A percentile compares a stretch with the other conserved stretches of the same genome.
Conservation (phyloP, 2,888 invertebrate species). For the Bellardia pandia region DNA sequence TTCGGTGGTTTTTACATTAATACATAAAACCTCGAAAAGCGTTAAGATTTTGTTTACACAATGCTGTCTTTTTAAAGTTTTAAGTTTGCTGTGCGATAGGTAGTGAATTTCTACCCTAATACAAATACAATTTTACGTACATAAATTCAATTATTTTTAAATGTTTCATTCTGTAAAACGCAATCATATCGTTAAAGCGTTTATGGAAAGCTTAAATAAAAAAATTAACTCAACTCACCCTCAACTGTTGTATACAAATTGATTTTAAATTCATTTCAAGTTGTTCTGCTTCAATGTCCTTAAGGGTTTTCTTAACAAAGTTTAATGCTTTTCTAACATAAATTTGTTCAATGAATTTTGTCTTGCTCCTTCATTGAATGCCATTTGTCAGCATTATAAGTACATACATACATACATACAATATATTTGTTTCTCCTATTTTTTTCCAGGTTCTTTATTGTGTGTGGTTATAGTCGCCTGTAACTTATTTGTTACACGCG, state of each 20-base stretch:
- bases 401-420: not conserved
- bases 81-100: too few species aligned
- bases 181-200: not conserved
- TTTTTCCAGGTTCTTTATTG: slow-evolving; percentile 87
- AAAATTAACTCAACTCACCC: slow-evolving; percentile 4
- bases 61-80: too few species aligned
- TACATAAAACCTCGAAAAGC: too few species aligned
- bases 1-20: too few species aligned
- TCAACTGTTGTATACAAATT: not conserved
- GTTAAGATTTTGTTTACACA: too few species aligned
- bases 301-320: not conserved
- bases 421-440: slow-evolving; percentile 59
- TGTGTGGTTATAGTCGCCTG: slow-evolving; percentile 91
- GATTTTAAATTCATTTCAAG: not conserved
- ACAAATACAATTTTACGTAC: too few species aligned
- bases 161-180: not conserved
- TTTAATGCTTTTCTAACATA: not conserved
- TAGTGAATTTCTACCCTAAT: too few species aligned
- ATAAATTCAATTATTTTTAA: too few species aligned
- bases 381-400: slow-evolving; percentile 39
- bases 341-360: slow-evolving; percentile 24
- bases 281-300: not conserved
- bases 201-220: not conserved
- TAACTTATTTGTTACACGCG: slow-evolving; percentile 92
- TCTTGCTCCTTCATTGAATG: not conserved